Percentiles rank a stretch among this genome's conserved stretches.
Conservation (phyloP, 2,888 invertebrate genomes). For the Incurvaria masculella region DNA sequence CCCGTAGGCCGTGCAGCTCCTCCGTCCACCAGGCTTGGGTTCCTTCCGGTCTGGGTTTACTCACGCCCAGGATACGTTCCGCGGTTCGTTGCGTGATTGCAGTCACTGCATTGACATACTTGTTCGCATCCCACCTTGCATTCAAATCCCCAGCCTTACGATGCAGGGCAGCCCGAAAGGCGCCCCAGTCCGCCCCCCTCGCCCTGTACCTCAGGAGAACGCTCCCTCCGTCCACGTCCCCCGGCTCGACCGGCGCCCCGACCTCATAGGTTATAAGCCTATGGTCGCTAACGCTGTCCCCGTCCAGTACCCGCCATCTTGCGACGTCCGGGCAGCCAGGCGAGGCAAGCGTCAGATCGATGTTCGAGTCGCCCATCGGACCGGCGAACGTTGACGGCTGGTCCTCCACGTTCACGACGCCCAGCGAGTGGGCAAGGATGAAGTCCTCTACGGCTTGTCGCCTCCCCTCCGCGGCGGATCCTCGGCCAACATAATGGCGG, state of each 20-base stretch:
- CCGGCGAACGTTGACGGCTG: constrained; percentile 14
- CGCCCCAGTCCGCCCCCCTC: neutral
- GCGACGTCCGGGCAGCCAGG: neutral
- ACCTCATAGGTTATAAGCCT: neutral
- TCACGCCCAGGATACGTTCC: too few relatives aligned
- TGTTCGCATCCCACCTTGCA: too few relatives aligned
- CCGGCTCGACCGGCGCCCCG: neutral
- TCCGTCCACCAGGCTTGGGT: too few relatives aligned
- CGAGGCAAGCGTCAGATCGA: constrained; percentile 16
- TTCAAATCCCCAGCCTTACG: neutral
- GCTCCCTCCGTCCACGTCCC: neutral
- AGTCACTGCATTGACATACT: too few relatives aligned
- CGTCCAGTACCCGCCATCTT: neutral
- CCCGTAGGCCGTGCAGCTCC: too few relatives aligned
- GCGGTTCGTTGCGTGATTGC: too few relatives aligned
- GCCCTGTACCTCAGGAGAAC: neutral
- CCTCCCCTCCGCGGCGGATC: constrained; percentile 9
- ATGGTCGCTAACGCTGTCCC: too few relatives aligned
- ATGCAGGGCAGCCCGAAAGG: neutral
- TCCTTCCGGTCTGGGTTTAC: too few relatives aligned
- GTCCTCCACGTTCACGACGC: constrained; percentile 9
- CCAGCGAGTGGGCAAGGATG: constrained; percentile 7
- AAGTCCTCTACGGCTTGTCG: constrained; percentile 15
- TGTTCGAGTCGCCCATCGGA: constrained; percentile 14
- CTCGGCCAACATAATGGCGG: constrained; percentile 1